Conservation (phyloP, 2,113 vertebrate species). For the Oreochromis tanganicae region DNA sequence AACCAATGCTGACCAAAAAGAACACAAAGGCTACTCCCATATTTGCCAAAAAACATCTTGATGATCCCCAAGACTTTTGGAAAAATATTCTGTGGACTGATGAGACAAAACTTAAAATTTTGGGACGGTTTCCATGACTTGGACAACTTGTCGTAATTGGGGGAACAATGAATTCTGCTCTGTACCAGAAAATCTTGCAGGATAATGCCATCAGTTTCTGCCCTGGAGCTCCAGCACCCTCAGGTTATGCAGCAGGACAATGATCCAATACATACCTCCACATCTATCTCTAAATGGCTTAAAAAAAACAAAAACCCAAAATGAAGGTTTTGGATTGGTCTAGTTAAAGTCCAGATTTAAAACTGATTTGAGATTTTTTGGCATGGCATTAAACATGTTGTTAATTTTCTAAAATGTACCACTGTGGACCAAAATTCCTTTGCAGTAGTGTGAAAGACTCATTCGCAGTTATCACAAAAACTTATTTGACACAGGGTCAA, state of each 20-base stretch:
- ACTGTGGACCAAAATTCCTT: not conserved
- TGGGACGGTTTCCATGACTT: not conserved
- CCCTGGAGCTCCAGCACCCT: not conserved
- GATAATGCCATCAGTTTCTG: not conserved
- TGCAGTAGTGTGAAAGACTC: not conserved
- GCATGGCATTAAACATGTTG: not conserved
- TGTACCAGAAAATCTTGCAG: not conserved
- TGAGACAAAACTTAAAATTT: not conserved
- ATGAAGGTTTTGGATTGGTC: not conserved
- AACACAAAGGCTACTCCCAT: not conserved
- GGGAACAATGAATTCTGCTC: not conserved
- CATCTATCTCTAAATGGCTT: not conserved
- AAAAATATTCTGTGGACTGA: not conserved
- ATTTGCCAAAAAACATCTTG: not conserved
- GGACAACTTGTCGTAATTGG: fast-evolving
- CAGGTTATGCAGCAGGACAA: not conserved
- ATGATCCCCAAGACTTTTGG: not conserved
- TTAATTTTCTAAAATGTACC: not conserved
- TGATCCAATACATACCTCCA: not conserved
- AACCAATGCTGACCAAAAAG: fast-evolving
- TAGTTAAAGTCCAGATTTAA: not conserved
- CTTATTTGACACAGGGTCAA: not conserved
- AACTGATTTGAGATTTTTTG: not conserved
- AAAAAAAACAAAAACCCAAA: not conserved
- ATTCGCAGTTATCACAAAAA: fast-evolving